phyloP scores from a whole-genome alignment of 1,140 invertebrate genomes.

The Drosophila bocki region DNA sequence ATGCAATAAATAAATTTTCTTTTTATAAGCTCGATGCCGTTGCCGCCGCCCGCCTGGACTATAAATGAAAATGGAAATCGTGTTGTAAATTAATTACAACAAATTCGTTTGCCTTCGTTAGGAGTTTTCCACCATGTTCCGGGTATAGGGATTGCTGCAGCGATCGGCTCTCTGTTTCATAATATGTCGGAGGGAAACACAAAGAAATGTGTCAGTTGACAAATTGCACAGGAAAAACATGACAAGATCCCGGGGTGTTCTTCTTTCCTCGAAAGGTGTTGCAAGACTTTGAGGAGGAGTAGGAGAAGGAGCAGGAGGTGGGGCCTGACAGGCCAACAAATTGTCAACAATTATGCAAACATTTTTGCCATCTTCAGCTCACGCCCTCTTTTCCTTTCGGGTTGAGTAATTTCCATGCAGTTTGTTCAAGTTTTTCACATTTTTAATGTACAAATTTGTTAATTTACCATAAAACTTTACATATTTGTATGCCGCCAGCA shows the following conservation, averaged over 20 bases:
- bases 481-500: constrained; percentile 66
- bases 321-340: constrained; percentile 69
- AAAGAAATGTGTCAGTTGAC: constrained; percentile 80
- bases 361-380: constrained; percentile 66
- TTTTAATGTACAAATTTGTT: constrained; percentile 85
- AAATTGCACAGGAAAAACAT: constrained; percentile 85
- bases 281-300: constrained; percentile 52
- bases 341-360: constrained; percentile 80
- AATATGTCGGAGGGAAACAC: constrained; percentile 47
- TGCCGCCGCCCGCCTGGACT: not conserved
- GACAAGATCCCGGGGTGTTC: constrained; percentile 65
- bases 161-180: constrained; percentile 61
- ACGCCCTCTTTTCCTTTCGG: constrained; percentile 18
- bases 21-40: constrained; percentile 38
- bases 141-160: constrained; percentile 1
- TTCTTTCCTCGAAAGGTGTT: constrained; percentile 68
- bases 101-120: constrained; percentile 56
- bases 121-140: constrained; percentile 21
- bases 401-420: constrained; percentile 80
- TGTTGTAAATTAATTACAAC: constrained; percentile 82
- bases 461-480: constrained; percentile 84
- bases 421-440: constrained; percentile 79
- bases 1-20: constrained; percentile 76
- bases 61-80: constrained; percentile 67
- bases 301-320: not conserved